Evolutionary conservation across 2,797 vertebrate species (phyloP).

Genomic region (Merluccius polli): DNA sequence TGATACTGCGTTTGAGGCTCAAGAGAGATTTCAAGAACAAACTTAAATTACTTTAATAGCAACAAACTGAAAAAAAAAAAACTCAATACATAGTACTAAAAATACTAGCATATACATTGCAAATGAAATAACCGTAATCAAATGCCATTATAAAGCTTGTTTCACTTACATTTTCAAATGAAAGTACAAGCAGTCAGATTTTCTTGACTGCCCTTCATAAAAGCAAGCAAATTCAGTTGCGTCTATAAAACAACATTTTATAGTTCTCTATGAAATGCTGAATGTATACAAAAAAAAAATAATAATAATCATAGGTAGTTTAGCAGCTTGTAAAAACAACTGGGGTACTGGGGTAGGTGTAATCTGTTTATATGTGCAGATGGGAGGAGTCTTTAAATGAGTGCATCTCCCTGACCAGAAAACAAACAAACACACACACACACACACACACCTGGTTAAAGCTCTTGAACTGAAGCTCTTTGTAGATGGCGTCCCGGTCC

Average conservation of each 20-base stretch:
- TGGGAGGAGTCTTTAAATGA: neutral
- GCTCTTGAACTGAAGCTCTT: slow-evolving; percentile 89
- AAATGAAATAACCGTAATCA: neutral
- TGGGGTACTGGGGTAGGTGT: neutral
- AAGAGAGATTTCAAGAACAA: neutral
- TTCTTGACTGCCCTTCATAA: neutral
- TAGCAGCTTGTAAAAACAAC: neutral
- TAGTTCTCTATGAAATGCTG: too few species aligned
- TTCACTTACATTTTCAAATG: neutral
- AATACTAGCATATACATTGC: neutral
- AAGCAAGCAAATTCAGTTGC: neutral
- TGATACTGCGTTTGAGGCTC: neutral
- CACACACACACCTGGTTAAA: slow-evolving; percentile 84
- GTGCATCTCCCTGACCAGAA: neutral
- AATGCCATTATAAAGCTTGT: neutral
- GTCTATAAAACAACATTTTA: too few species aligned
- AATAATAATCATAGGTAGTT: neutral
- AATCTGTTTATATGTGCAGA: neutral
- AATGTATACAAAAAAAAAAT: neutral
- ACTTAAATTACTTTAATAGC: neutral
- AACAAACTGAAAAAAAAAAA: neutral
- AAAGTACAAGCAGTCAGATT: neutral
- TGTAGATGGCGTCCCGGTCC: slow-evolving; percentile 88
- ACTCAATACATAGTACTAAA: neutral
- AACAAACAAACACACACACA: neutral